These are phyloP conservation scores for Sarcophaga subvicina DNA, from an alignment of 2,888 invertebrate species.

Conservation along the genomic window DNA sequence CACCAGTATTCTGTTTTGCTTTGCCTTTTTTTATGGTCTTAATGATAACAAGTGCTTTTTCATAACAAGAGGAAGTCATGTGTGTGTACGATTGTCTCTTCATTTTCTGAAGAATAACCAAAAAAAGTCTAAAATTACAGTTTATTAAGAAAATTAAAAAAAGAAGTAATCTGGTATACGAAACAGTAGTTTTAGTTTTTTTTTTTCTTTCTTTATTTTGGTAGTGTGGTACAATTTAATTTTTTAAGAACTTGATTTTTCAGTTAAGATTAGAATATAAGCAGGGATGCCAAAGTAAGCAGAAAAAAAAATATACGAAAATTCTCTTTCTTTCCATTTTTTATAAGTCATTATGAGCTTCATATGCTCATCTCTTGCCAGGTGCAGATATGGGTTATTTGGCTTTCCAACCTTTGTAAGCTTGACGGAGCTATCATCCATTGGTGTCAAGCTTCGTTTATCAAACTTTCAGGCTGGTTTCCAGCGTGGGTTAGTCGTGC, in stretches of 20 bases:
- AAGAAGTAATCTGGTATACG: constrained; percentile 15
- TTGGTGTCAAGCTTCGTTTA: too few relatives aligned
- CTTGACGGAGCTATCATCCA: too few relatives aligned
- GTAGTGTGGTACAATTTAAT: constrained; percentile 35
- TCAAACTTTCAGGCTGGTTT: too few relatives aligned
- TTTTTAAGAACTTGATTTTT: constrained; percentile 52
- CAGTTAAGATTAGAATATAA: constrained; percentile 32
- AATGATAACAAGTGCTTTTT: constrained; percentile 69
- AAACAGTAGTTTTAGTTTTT: constrained; percentile 69
- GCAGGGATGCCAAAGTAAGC: constrained; percentile 35
- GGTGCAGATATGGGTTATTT: too few relatives aligned
- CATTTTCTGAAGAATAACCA: constrained; percentile 57
- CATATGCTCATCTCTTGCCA: too few relatives aligned
- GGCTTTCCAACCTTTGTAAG: too few relatives aligned
- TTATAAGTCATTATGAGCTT: too few relatives aligned
- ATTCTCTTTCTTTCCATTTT: too few relatives aligned
- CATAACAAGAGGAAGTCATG: constrained; percentile 64
- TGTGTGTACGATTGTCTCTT: background rate
- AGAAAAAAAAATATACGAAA: background rate
- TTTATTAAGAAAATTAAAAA: constrained; percentile 54
- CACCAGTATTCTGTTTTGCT: constrained; percentile 48
- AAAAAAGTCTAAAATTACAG: constrained; percentile 58
- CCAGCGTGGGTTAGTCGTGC: too few relatives aligned
- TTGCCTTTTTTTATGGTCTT: constrained; percentile 46
- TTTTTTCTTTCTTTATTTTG: background rate